A percentile compares a stretch with the other conserved stretches of the same genome.
Conservation (phyloP, 2,797 vertebrate species). For the Muraenolepis orangiensis region DNA sequence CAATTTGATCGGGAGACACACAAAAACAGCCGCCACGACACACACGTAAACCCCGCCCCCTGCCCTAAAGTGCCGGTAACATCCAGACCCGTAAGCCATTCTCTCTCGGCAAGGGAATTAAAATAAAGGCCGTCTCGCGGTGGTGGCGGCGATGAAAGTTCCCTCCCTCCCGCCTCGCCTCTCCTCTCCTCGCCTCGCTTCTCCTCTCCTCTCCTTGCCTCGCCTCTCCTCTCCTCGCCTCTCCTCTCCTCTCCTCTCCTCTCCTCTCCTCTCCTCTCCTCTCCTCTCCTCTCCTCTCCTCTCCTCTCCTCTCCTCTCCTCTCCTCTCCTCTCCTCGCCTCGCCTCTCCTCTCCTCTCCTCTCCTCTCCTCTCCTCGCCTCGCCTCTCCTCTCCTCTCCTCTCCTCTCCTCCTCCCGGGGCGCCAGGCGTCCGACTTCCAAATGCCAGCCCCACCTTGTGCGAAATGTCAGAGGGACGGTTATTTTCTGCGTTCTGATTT, state of each 20-base stretch:
- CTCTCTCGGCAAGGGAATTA: slow-evolving; percentile 3
- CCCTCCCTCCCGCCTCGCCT: slow-evolving; percentile 36
- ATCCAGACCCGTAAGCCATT: background rate
- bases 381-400: slow-evolving; percentile 40
- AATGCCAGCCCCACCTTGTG: slow-evolving; percentile 66
- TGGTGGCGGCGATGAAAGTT: background rate
- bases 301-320: slow-evolving; percentile 40
- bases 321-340: slow-evolving; percentile 44
- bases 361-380: too few relatives aligned
- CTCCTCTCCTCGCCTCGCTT: slow-evolving; percentile 40
- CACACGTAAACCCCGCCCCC: background rate
- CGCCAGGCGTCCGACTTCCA: slow-evolving; percentile 57
- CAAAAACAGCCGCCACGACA: slow-evolving; percentile 7
- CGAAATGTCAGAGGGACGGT: slow-evolving; percentile 69
- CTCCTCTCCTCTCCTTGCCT: slow-evolving; percentile 40
- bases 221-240: slow-evolving; percentile 44
- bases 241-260: slow-evolving; percentile 49
- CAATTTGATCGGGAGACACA: background rate
- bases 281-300: too few relatives aligned
- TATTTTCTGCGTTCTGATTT: slow-evolving; percentile 69
- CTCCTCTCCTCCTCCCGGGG: slow-evolving; percentile 54
- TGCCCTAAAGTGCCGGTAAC: background rate
- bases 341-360: too few relatives aligned
- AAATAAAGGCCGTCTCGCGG: slow-evolving; percentile 25
- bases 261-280: too few relatives aligned